Base-by-base conservation (phyloP, 2,888 invertebrate species). In the Apantesis nais region DNA sequence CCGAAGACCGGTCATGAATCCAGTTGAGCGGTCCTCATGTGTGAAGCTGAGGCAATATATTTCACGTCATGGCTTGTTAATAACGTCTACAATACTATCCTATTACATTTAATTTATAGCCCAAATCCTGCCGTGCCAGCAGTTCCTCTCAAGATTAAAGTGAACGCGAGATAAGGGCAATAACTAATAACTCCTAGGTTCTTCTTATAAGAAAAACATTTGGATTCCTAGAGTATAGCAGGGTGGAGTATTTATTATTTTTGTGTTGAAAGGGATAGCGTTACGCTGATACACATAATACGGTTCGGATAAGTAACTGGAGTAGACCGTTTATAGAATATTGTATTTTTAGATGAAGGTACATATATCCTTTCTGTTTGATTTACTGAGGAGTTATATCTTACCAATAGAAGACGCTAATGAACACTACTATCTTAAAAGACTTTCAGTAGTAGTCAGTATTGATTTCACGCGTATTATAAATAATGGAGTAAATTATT, bases 31-130 rank as follows among this genome's bases (percentile, higher is more conserved):
- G 76, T 74, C 68, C 72, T 73, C 81, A 79, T 80, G 80, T 84
- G 83, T 82, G 83, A 81, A 85, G 80, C 84, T 81, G 66, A 67
- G 80, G 86, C 85, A 83, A 90, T 88, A 89, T 88, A 89, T 89
- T 84, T 86, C 84, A 87, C 78, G 88, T 86, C 88, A 85, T 83
- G 85, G 81, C 86, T 88, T 90, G 90, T 90, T 90, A 90, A 90
- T 87, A 89, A 84, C 85, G 83, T 86, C 85, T 85, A 86, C 86
- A 87, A 77, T 86, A 84, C 84, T 85, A 85, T 84, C 77, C 81
- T 85, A 84, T 84, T 83, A 83, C 83, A 82, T 84, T 84, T 84
- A 86, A 89, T 88, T 87, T 88, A 88, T 85, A 73, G 81, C 83
- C 83, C 55, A 82, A 86, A 86, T 84, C 78, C 81, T 78, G 75